phyloP scores from a whole-genome alignment of 2,888 invertebrate species.

The Drosophila borborema region DNA sequence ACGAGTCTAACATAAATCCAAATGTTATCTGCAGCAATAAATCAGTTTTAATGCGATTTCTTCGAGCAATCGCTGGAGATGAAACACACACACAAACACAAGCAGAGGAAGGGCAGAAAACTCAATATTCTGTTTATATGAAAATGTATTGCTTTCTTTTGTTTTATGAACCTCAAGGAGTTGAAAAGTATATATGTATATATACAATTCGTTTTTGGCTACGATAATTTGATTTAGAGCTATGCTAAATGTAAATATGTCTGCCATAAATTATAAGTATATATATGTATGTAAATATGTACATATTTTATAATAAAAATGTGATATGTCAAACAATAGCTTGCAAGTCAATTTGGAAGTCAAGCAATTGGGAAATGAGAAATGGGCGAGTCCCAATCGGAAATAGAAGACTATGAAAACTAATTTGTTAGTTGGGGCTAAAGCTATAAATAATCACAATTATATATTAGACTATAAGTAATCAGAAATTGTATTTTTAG shows the following conservation, averaged over 20 bases:
- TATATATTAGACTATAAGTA: not conserved
- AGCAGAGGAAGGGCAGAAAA: slow-evolving; percentile 11
- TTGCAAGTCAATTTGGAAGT: slow-evolving; percentile 5
- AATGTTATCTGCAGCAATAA: slow-evolving; percentile 74
- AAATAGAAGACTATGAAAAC: not conserved
- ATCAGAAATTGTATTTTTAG: no score
- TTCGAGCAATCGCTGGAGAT: slow-evolving; percentile 35
- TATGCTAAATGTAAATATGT: slow-evolving; percentile 18
- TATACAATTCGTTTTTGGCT: not conserved
- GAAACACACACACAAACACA: slow-evolving; percentile 1
- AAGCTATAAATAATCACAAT: no score
- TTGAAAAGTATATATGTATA: slow-evolving; percentile 26
- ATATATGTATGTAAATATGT: not conserved
- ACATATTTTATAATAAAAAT: not conserved
- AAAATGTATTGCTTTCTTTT: slow-evolving; percentile 16
- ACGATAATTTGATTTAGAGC: slow-evolving; percentile 30
- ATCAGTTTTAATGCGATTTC: slow-evolving; percentile 74
- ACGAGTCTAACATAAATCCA: slow-evolving; percentile 67
- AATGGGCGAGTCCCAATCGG: no score
- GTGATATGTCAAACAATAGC: not conserved
- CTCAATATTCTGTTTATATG: slow-evolving; percentile 47
- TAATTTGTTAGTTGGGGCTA: not conserved
- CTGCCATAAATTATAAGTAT: slow-evolving; percentile 9
- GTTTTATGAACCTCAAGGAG: slow-evolving; percentile 40
- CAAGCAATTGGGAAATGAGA: not conserved